A percentile compares a stretch with the other conserved stretches of the same genome.
These are phyloP conservation scores for Hucho hucho DNA, from an alignment of 2,113 vertebrate genomes.

Conservation along the genomic window DNA sequence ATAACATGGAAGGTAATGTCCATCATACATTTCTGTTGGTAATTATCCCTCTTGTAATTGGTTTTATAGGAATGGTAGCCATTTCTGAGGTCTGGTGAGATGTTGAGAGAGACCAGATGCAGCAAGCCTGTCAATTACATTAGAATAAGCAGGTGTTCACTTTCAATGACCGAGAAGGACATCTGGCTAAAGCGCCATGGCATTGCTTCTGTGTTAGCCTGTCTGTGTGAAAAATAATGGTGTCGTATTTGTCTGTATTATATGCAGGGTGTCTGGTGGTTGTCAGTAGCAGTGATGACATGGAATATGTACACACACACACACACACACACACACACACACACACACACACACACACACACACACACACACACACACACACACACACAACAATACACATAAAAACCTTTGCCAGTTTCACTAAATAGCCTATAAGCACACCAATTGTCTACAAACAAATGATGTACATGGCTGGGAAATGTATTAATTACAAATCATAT, in stretches of 20 bases:
- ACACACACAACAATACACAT: neutral
- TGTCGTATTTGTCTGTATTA: constrained; percentile 18
- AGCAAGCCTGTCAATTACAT: constrained; percentile 1
- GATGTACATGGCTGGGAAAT: constrained; percentile 38
- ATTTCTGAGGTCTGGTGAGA: neutral
- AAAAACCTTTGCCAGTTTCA: constrained; percentile 11
- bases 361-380: neutral
- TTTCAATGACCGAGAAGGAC: constrained; percentile 14
- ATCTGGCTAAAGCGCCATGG: constrained; percentile 11
- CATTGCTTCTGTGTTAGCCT: constrained; percentile 15
- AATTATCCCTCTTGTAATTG: constrained; percentile 12
- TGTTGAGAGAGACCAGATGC: constrained; percentile 10
- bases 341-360: neutral
- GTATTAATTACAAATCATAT: constrained; percentile 57
- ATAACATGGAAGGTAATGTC: constrained; percentile 16
- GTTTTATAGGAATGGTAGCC: neutral
- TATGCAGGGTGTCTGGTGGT: constrained; percentile 6
- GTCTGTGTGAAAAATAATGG: constrained; percentile 6
- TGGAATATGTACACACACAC: constrained; percentile 4
- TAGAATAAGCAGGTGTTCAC: constrained; percentile 30
- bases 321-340: too few relatives aligned
- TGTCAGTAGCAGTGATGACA: constrained; percentile 24
- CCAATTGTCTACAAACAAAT: constrained; percentile 42
- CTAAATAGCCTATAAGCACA: constrained; percentile 36
- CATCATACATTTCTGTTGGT: neutral